Evolutionary conservation across 1,140 invertebrate species (phyloP).

Genomic region (Melitaea cinxia): DNA sequence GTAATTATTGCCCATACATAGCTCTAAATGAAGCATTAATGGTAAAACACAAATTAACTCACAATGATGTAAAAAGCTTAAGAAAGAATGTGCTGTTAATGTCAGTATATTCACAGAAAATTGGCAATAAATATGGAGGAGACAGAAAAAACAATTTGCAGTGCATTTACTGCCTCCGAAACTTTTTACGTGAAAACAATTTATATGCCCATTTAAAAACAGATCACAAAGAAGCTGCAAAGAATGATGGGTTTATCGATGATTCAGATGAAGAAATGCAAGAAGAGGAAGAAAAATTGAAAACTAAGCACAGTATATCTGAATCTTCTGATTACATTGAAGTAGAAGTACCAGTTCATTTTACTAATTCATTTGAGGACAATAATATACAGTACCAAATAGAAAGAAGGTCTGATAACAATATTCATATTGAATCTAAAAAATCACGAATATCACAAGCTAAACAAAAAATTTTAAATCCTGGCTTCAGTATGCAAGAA

Average conservation of each 20-base stretch:
- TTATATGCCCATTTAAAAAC: slow-evolving; percentile 86
- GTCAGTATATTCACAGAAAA: slow-evolving; percentile 79
- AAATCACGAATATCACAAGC: slow-evolving; percentile 61
- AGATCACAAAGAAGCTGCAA: slow-evolving; percentile 83
- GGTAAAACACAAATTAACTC: slow-evolving; percentile 85
- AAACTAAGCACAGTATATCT: slow-evolving; percentile 17
- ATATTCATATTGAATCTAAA: slow-evolving; percentile 80
- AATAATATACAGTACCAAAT: slow-evolving; percentile 65
- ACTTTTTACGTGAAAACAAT: slow-evolving; percentile 84
- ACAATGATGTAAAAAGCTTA: slow-evolving; percentile 70
- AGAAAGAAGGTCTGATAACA: slow-evolving; percentile 66
- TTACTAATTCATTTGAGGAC: slow-evolving; percentile 63
- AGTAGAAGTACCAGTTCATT: slow-evolving; percentile 58
- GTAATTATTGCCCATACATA: slow-evolving; percentile 88
- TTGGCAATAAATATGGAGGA: slow-evolving; percentile 80
- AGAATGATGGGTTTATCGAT: slow-evolving; percentile 84
- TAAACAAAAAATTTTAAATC: slow-evolving; percentile 70
- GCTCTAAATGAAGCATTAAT: slow-evolving; percentile 86
- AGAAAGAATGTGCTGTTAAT: slow-evolving; percentile 80
- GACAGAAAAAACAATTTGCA: slow-evolving; percentile 80
- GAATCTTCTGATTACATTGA: slow-evolving; percentile 55
- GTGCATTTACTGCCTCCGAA: slow-evolving; percentile 86
- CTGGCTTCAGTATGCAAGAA: slow-evolving; percentile 42
- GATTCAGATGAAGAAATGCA: slow-evolving; percentile 82
- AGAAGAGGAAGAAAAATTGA: slow-evolving; percentile 37